Conservation (phyloP, 2,888 invertebrate species). For the Philaethria dido region DNA sequence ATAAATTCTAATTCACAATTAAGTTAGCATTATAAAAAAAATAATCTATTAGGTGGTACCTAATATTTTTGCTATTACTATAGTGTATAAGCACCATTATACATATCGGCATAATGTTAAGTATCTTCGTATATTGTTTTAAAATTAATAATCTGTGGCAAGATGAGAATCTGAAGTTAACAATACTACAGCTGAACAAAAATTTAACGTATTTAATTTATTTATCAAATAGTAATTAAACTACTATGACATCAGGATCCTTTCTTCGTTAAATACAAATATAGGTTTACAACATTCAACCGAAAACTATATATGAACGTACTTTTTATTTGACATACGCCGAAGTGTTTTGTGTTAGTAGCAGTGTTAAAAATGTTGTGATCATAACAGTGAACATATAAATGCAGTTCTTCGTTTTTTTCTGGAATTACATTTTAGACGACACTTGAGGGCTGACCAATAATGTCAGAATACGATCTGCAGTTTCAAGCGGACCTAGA, state of each 20-base stretch:
- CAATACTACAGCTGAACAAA: constrained; percentile 47
- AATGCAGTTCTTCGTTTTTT: constrained; percentile 62
- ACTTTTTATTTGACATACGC: constrained; percentile 34
- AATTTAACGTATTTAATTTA: constrained; percentile 58
- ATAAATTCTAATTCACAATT: too few species aligned
- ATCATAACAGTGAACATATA: constrained; percentile 37
- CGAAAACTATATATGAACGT: constrained; percentile 9
- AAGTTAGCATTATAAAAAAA: too few species aligned
- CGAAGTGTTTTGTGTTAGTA: constrained; percentile 40
- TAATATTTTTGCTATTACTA: background rate
- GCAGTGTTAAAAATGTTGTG: constrained; percentile 38
- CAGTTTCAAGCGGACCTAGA: constrained; percentile 94
- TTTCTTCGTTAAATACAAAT: constrained; percentile 57
- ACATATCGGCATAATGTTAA: background rate
- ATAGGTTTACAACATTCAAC: constrained; percentile 21
- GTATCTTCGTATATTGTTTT: constrained; percentile 14
- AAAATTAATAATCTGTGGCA: constrained; percentile 35
- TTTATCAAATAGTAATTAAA: constrained; percentile 61
- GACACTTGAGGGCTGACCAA: constrained; percentile 55
- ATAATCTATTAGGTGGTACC: too few species aligned
- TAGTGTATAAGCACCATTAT: background rate
- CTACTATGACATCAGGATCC: constrained; percentile 53
- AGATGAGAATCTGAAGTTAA: constrained; percentile 34
- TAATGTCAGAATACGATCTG: constrained; percentile 88
- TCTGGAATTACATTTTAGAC: constrained; percentile 59